A percentile compares a stretch with the other conserved stretches of the same genome.
These are phyloP conservation scores for Panthera leo DNA, from an alignment of 2,113 vertebrate species.

Conservation along the genomic window DNA sequence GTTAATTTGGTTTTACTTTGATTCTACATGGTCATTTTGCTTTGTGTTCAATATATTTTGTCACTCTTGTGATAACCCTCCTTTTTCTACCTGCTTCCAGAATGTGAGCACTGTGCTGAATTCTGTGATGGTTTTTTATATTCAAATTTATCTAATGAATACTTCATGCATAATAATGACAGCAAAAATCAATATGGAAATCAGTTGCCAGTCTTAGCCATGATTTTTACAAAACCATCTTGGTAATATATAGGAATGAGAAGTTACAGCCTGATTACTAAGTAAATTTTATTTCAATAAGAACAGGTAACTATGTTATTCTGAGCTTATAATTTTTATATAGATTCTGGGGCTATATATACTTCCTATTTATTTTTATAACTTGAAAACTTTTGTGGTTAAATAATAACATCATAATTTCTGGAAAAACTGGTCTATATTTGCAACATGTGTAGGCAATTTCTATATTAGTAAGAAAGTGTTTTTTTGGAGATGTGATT, in stretches of 20 bases:
- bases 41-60: neutral
- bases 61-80: neutral
- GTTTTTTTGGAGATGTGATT: slow-evolving; percentile 50
- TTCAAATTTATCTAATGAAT: neutral
- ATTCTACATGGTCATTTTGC: neutral
- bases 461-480: slow-evolving; percentile 12
- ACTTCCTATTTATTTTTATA: neutral
- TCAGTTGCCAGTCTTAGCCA: neutral
- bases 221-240: neutral
- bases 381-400: slow-evolving; percentile 37
- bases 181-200: neutral
- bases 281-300: slow-evolving; percentile 44
- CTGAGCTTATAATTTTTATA: slow-evolving; percentile 16
- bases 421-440: slow-evolving; percentile 1
- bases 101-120: neutral
- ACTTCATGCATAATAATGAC: neutral
- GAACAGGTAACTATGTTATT: neutral
- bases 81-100: neutral
- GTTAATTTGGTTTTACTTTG: slow-evolving; percentile 45
- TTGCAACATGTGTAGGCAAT: slow-evolving; percentile 36
- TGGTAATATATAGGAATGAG: neutral
- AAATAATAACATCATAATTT: slow-evolving; percentile 18
- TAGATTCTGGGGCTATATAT: neutral
- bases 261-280: neutral
- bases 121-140: neutral